Evolutionary conservation across 2,113 vertebrate genomes (phyloP).

Genomic region (Corythornis cristatus): DNA sequence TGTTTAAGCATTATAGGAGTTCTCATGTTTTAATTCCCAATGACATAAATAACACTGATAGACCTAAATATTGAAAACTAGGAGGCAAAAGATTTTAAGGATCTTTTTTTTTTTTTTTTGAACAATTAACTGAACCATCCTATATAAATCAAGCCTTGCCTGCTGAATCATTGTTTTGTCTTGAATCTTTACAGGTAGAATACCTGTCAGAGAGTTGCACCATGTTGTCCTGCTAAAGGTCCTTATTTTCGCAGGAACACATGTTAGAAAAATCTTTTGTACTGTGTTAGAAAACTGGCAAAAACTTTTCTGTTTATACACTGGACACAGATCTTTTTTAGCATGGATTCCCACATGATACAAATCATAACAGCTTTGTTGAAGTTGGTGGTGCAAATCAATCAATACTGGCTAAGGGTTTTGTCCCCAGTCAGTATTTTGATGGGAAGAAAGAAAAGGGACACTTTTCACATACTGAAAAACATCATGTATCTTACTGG

Average conservation of each 20-base stretch:
- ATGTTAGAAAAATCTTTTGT: not conserved
- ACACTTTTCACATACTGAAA: not conserved
- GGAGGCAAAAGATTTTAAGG: not conserved
- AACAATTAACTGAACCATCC: not conserved
- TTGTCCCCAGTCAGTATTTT: slow-evolving; percentile 38
- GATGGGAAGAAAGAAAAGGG: slow-evolving; percentile 2
- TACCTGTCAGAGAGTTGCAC: not conserved
- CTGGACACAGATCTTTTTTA: not conserved
- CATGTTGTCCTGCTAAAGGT: not conserved
- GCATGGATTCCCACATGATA: slow-evolving; percentile 14
- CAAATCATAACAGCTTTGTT: slow-evolving; percentile 12
- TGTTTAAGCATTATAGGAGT: not conserved
- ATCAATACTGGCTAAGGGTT: slow-evolving; percentile 46
- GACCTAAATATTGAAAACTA: not conserved
- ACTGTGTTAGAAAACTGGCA: not conserved
- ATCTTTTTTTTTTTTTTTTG: not conserved
- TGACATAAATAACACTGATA: not conserved
- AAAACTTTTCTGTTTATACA: not conserved
- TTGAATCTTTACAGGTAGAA: not conserved
- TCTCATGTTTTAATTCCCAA: not conserved
- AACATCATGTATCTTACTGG: slow-evolving; percentile 32
- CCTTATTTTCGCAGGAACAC: not conserved
- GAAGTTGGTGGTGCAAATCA: slow-evolving; percentile 42
- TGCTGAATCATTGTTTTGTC: not conserved
- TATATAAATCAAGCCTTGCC: not conserved